Conservation (phyloP, 2,797 vertebrate species). For the Valencia hispanica region DNA sequence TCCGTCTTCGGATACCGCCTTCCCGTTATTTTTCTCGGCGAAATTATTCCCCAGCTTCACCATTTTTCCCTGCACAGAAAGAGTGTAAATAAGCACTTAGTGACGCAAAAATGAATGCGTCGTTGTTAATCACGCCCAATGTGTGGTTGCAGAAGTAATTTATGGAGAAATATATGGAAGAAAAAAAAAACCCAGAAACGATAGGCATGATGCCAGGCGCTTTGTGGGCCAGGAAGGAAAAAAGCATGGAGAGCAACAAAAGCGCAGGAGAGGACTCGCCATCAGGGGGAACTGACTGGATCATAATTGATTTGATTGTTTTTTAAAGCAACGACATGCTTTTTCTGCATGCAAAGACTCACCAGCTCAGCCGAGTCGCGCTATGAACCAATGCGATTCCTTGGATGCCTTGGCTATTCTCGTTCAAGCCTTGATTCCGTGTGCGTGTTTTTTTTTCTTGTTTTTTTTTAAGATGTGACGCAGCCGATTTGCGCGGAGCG, state of each 20-base stretch:
- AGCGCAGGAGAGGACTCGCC: conserved; percentile 44
- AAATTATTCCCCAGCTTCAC: conserved; percentile 96
- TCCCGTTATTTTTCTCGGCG: conserved; percentile 88
- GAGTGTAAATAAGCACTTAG: conserved; percentile 18
- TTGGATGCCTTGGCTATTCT: conserved; percentile 8
- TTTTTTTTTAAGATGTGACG: conserved; percentile 65
- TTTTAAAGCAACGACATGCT: neutral
- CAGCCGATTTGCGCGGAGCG: conserved; percentile 73
- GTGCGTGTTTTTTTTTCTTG: neutral
- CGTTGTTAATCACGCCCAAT: neutral
- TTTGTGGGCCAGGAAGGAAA: conserved; percentile 38
- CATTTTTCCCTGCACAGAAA: conserved; percentile 80
- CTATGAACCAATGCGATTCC: conserved; percentile 5
- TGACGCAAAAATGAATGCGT: neutral
- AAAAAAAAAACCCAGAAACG: neutral
- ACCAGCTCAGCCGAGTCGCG: conserved; percentile 50
- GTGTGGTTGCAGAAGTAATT: neutral
- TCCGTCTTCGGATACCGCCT: conserved; percentile 89
- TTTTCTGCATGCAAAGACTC: conserved; percentile 36
- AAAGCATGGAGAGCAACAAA: conserved; percentile 32
- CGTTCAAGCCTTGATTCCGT: conserved; percentile 22
- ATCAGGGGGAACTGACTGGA: conserved; percentile 24
- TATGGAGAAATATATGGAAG: neutral
- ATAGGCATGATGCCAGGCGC: conserved; percentile 9
- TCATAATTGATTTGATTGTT: neutral